phyloP scores from a whole-genome alignment of 2,888 invertebrate genomes.

The Invenusta paracnida region DNA sequence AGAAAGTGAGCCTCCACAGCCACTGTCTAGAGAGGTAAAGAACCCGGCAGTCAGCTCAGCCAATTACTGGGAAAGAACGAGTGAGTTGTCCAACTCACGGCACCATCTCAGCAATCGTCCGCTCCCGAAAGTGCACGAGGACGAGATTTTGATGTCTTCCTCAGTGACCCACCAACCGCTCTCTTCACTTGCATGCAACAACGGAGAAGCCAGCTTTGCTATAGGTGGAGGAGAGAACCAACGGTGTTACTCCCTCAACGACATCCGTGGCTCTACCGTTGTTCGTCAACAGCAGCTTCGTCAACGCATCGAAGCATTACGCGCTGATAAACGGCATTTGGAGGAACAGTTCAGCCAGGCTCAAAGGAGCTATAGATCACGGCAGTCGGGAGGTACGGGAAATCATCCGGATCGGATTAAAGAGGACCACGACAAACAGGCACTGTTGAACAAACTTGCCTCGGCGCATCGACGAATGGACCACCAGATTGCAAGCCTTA shows the following conservation, averaged over 20 bases:
- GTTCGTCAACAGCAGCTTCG: not conserved
- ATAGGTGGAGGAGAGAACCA: too few species aligned
- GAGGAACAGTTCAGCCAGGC: not conserved
- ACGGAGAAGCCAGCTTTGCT: not conserved
- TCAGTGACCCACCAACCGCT: not conserved
- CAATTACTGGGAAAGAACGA: not conserved
- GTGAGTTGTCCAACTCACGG: not conserved
- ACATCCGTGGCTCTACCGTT: not conserved
- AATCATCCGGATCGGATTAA: not conserved
- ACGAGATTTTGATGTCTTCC: not conserved
- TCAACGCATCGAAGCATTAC: not conserved
- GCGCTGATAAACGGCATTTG: not conserved
- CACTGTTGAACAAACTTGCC: not conserved
- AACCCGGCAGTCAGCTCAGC: not conserved
- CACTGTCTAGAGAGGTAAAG: not conserved
- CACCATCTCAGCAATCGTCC: not conserved
- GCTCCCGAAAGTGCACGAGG: not conserved
- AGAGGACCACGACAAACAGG: not conserved
- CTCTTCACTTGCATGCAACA: not conserved
- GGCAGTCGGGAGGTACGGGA: not conserved
- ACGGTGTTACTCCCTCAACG: not conserved
- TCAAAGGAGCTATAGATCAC: not conserved
- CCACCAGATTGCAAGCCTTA: not conserved
- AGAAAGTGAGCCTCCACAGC: not conserved
- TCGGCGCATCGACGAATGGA: not conserved